Percentiles rank a stretch among this genome's conserved stretches.
Conservation (phyloP, 2,888 invertebrate species). For the Caenorhabditis drosophilae region DNA sequence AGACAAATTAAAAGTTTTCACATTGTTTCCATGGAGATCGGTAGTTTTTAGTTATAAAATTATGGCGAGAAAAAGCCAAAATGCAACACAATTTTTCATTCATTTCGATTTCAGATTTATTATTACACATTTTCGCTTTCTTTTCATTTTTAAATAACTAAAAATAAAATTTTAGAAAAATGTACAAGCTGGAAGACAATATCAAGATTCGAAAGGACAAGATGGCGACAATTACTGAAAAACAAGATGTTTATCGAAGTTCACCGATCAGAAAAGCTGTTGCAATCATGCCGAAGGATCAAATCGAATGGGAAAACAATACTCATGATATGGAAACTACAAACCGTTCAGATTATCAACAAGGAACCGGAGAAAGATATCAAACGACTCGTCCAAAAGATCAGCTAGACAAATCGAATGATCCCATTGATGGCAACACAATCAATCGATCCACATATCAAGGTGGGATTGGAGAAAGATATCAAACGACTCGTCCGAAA, state of each 20-base stretch:
- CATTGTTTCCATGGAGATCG: conserved; percentile 19
- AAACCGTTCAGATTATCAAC: conserved; percentile 15
- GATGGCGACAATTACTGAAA: conserved; percentile 18
- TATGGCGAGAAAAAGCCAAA: conserved; percentile 4
- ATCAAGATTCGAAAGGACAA: conserved; percentile 17
- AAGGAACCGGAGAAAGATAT: conserved; percentile 19
- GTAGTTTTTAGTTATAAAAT: conserved; percentile 4
- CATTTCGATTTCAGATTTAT: no score
- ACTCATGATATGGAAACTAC: not conserved
- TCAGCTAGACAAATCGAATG: conserved; percentile 15
- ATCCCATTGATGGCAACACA: conserved; percentile 15
- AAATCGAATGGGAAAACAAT: not conserved
- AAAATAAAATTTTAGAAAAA: no score
- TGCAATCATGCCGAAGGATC: conserved; percentile 6
- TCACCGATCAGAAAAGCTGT: not conserved
- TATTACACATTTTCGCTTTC: not conserved
- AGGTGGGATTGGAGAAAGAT: conserved; percentile 26
- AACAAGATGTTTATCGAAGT: conserved; percentile 6
- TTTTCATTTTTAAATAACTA: no score
- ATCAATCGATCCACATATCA: conserved; percentile 29
- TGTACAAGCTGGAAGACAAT: conserved; percentile 21
- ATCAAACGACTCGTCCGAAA: conserved; percentile 17
- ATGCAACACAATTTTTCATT: no score
- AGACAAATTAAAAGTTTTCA: no score
- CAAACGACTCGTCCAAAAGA: conserved; percentile 22